Conservation (phyloP, 2,797 vertebrate genomes). For the Girardinus metallicus region DNA sequence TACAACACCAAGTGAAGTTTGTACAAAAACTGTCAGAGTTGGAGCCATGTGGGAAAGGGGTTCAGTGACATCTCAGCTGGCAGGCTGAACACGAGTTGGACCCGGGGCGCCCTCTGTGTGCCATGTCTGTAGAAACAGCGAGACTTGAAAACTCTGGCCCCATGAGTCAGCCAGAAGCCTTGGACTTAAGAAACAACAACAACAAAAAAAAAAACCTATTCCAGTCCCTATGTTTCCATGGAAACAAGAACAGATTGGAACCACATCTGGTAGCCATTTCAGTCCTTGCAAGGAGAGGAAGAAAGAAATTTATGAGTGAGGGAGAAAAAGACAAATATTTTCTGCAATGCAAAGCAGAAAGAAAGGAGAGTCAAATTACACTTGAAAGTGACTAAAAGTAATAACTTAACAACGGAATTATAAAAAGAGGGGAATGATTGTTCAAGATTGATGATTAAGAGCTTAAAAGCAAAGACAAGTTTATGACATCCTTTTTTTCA, state of each 20-base stretch:
- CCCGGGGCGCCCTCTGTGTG: constrained; percentile 50
- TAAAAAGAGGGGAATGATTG: constrained; percentile 33
- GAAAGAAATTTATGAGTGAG: constrained; percentile 89
- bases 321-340: constrained; percentile 89
- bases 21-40: constrained; percentile 40
- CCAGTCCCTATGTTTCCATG: constrained; percentile 80
- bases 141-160: constrained; percentile 71
- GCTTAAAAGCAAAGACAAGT: constrained; percentile 9
- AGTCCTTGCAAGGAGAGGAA: constrained; percentile 80
- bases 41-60: constrained; percentile 56
- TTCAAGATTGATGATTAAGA: constrained; percentile 26
- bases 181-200: constrained; percentile 60
- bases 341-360: constrained; percentile 93
- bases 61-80: constrained; percentile 72
- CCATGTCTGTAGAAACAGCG: constrained; percentile 74
- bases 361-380: constrained; percentile 81
- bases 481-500: background rate
- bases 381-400: constrained; percentile 73
- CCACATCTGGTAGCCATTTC: constrained; percentile 97
- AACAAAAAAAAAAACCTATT: constrained; percentile 68
- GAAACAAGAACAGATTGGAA: constrained; percentile 87
- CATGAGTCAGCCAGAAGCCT: constrained; percentile 74
- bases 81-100: constrained; percentile 80
- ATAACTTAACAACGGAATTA: constrained; percentile 48
- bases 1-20: constrained; percentile 47